These are phyloP conservation scores for Epinotia nisella DNA, from an alignment of 2,888 invertebrate genomes.

Conservation along the genomic window DNA sequence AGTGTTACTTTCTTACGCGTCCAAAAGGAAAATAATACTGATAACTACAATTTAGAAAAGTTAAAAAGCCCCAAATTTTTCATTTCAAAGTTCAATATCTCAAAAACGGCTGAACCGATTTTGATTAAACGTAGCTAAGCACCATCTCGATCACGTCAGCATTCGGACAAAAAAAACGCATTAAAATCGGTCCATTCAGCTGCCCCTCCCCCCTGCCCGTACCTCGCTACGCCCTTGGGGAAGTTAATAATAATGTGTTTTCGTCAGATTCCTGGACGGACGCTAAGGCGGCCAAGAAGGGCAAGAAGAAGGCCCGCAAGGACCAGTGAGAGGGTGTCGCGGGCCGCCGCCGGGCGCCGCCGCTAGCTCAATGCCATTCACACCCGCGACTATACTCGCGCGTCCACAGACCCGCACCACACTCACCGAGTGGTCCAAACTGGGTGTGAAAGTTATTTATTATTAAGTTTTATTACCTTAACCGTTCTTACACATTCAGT, in stretches of 20 bases:
- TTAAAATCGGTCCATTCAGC: too few species aligned
- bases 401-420: conserved; percentile 1
- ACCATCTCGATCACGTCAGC: too few species aligned
- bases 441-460: conserved; percentile 75
- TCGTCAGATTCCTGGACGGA: conserved; percentile 90
- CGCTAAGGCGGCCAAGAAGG: conserved; percentile 89
- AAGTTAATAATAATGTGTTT: conserved; percentile 3
- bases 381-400: conserved; percentile 53
- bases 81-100: too few species aligned
- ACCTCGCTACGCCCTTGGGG: too few species aligned
- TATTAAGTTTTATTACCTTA: conserved; percentile 67
- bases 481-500: conserved; percentile 78
- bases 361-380: conserved; percentile 78
- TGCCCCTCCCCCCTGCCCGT: too few species aligned
- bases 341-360: conserved; percentile 59
- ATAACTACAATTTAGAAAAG: too few species aligned
- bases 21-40: too few species aligned
- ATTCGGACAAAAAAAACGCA: too few species aligned
- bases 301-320: conserved; percentile 91
- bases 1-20: too few species aligned
- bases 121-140: too few species aligned
- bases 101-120: too few species aligned
- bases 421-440: conserved; percentile 72
- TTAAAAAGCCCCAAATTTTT: too few species aligned
- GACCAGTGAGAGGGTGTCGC: conserved; percentile 85